Evolutionary conservation across 2,113 vertebrate species (phyloP).

Genomic region (Alouatta palliata): DNA sequence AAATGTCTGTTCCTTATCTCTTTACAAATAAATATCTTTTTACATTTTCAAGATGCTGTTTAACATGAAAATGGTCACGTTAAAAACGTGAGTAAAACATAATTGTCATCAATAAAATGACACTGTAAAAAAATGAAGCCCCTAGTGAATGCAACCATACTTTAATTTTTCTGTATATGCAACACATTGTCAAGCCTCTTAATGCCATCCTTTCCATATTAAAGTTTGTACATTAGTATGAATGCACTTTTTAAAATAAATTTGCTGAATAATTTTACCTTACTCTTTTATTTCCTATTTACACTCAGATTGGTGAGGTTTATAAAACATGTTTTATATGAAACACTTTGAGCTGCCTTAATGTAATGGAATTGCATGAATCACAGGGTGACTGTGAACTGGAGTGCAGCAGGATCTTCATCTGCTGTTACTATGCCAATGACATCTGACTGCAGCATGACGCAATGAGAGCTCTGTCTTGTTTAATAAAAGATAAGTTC

Average conservation of each 20-base stretch:
- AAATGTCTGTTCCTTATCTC: neutral
- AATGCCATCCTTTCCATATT: neutral
- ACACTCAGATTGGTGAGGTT: neutral
- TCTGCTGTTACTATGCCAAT: constrained; percentile 83
- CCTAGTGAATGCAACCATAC: neutral
- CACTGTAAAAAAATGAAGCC: neutral
- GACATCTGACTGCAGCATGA: constrained; percentile 71
- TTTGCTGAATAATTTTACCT: neutral
- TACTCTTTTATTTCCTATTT: neutral
- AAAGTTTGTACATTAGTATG: neutral
- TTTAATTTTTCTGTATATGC: neutral
- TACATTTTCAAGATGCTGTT: constrained; percentile 1
- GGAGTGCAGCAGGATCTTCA: constrained; percentile 76
- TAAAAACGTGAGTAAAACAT: neutral
- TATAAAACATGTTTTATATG: constrained; percentile 35
- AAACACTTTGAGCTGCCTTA: constrained; percentile 68
- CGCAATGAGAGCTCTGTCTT: constrained; percentile 60
- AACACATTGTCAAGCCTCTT: neutral
- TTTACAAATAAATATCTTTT: neutral
- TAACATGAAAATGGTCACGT: neutral
- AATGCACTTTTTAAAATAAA: constrained; percentile 18
- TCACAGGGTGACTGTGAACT: constrained; percentile 64
- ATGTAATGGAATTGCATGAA: constrained; percentile 65
- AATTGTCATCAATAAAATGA: constrained; percentile 13
- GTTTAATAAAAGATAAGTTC: constrained; percentile 76